Evolutionary conservation across 1,140 invertebrate genomes (phyloP), one percentile per base, ranked within the genome.

Genomic region (Drosophila saltans): DNA sequence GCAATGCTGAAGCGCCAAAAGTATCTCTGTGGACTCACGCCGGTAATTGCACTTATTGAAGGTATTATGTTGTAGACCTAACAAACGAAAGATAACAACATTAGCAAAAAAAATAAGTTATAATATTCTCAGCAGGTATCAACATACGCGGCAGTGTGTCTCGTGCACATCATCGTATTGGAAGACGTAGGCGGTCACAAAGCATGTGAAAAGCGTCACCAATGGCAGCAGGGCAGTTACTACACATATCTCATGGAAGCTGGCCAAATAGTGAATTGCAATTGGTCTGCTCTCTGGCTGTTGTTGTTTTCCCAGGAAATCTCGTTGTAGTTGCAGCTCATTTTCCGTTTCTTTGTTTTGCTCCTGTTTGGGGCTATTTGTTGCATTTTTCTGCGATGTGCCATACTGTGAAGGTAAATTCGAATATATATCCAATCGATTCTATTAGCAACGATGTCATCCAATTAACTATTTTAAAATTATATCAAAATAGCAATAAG

Each of bases 1-100:
- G 97, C 97, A 81, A 98, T 96, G 91, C 96, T 97, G 80, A 98
- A 95, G 81, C 97, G 94, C 97, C 98, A 98, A 77, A 98, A 94
- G 93, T 98, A 98, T 81, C 96, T 94, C 93, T 98, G 97, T 40
- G 97, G 97, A 81, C 96, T 97, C 82, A 98, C 96, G 26, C 97
- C 97, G 68, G 97, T 97, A 92, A 97, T 96, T 70, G 97, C 96
- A 94, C 97, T 97, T 94, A 98, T 97, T 81, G 97, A 97, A 82
- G 97, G 97, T 90, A 98, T 95, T 93, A 97, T 95, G 93, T 98
- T 98, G 92, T 97, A 97, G 70, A 98, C 97, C 97, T 98, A 90
- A 8, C 11, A 28, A 3, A 24, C 28, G 4, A 30, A 30, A 30
- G 4, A 30, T 30, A 30, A 2, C 28, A 16, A 16, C 28, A 30